Evolutionary conservation across 2,888 invertebrate genomes (phyloP), one percentile per base, ranked within the genome.

Genomic region (Cheilosia scutellata): DNA sequence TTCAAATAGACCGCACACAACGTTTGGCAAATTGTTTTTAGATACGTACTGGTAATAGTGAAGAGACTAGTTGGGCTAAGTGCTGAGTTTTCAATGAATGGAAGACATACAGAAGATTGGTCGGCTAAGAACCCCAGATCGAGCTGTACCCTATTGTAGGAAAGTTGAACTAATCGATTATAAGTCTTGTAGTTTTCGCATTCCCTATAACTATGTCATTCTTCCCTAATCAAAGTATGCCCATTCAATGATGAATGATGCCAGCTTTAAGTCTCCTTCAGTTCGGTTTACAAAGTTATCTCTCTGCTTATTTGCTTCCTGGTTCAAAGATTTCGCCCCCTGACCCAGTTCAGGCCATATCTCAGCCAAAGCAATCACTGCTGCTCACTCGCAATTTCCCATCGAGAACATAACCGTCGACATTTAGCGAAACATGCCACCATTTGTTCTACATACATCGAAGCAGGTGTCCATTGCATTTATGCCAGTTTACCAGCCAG

Each of bases 1-100:
- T 66, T 80, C 80, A 80, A 80, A 80, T 49, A 42, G 74, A 80
- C 82, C 82, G 82, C 82, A 75, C 82, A 75, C 63, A 68, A 63
- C 7, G 62, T 33, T 20, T 60, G 47, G 75, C 57, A 68, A 68
- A 75, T 49, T 55, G 74, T 60, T 66, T 58, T 55, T 16, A 47
- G 79, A 80, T 80, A 51, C 42, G 25, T 40, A 40, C 11, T n/a
- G 0, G 16, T 3, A 55, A 60, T 66, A 47, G 60, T 49, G 7
- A 62, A 55, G 49, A 37, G 57, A 79, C 65, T 40, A 72, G 65
- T 44, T 57, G 27, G 51, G 58, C 29, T 66, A 66, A 66, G 75
- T 66, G 66, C 44, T 47, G 47, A 9, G 31, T n/a, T 47, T 40
- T n/a, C 13, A 11, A 37, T 9, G 5, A 53, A 11, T 20, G 27